phyloP scores from a whole-genome alignment of 2,797 vertebrate genomes.

The Brotogeris chrysoptera region DNA sequence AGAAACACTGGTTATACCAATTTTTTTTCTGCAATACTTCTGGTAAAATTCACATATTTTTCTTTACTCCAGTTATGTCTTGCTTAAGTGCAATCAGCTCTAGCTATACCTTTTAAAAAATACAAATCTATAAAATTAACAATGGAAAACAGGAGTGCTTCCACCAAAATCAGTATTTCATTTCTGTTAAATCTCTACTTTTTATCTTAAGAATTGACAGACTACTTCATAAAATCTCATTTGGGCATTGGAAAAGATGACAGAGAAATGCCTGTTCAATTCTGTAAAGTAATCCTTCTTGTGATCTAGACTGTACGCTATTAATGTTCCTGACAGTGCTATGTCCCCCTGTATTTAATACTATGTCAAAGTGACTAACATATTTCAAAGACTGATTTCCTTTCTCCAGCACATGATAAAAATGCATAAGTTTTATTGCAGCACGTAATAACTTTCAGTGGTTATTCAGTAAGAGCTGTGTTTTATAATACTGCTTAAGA shows the following conservation, averaged over 20 bases:
- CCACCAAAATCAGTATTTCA: not conserved
- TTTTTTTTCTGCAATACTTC: conserved; percentile 41
- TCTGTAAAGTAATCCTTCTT: conserved; percentile 7
- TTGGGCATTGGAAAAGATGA: not conserved
- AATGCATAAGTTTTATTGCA: conserved; percentile 14
- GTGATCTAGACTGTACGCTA: not conserved
- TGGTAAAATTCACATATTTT: conserved; percentile 74
- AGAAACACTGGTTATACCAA: not conserved
- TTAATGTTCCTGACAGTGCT: not conserved
- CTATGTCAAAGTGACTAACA: not conserved
- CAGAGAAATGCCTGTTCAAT: not conserved
- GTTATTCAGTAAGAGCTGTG: not conserved
- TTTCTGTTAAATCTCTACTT: not conserved
- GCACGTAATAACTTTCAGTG: not conserved
- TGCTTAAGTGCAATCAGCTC: conserved; percentile 56
- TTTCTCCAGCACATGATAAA: conserved; percentile 17
- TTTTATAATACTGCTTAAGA: conserved; percentile 16
- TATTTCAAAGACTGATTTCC: conserved; percentile 38
- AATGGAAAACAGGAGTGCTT: conserved; percentile 64
- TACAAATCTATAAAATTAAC: conserved; percentile 69
- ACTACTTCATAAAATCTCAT: not conserved
- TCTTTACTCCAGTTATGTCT: conserved; percentile 74
- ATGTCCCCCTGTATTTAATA: conserved; percentile 1
- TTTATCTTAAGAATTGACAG: not conserved
- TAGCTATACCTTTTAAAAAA: conserved; percentile 45